phyloP scores from a whole-genome alignment of 2,888 invertebrate genomes.

The Crossocerus cetratus region DNA sequence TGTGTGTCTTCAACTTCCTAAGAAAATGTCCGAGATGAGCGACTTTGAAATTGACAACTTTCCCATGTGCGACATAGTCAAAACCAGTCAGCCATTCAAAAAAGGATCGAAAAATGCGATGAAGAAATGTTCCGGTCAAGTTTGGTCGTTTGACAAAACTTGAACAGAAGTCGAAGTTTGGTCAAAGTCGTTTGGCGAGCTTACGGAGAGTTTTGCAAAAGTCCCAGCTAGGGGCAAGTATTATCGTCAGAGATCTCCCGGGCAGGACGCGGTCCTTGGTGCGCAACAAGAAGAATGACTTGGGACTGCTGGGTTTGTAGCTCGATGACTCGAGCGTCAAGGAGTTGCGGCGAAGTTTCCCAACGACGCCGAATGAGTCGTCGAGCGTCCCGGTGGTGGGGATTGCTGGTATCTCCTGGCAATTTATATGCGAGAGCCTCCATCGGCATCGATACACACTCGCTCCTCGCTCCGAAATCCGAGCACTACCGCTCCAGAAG shows the following conservation, averaged over 20 bases:
- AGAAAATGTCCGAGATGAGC: no score
- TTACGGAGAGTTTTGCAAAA: no score
- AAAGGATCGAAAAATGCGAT: no score
- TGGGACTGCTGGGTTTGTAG: not conserved
- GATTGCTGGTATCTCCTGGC: conserved; percentile 23
- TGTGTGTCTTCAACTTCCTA: no score
- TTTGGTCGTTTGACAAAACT: no score
- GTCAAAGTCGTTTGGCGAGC: no score
- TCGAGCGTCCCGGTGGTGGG: conserved; percentile 42
- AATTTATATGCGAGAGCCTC: conserved; percentile 53
- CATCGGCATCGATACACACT: conserved; percentile 29
- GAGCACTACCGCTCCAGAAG: not conserved
- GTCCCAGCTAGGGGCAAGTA: no score
- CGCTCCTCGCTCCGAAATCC: conserved; percentile 21
- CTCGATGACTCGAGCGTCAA: conserved; percentile 16
- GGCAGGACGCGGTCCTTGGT: not conserved
- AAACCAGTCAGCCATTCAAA: no score
- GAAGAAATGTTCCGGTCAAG: no score
- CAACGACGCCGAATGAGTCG: conserved; percentile 24
- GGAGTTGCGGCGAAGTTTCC: conserved; percentile 46
- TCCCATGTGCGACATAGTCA: no score
- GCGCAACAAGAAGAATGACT: conserved; percentile 12
- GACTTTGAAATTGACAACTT: no score
- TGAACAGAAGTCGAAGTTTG: no score
- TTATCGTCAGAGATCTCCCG: not conserved